Percentiles rank a stretch among this genome's conserved stretches.
Conservation (phyloP, 2,797 vertebrate species). For the Coreius guichenoti region DNA sequence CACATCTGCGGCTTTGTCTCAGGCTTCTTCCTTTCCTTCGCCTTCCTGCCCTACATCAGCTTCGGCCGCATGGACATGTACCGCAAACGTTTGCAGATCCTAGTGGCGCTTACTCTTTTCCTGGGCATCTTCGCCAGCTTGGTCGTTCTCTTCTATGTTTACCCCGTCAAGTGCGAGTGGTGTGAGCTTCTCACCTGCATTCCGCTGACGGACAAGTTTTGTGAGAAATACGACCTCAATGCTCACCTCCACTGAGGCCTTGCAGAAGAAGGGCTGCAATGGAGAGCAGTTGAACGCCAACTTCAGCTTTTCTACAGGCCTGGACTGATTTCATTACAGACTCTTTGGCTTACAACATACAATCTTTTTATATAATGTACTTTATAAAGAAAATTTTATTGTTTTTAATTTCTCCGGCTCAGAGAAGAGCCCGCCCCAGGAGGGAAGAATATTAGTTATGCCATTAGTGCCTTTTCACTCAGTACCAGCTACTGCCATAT, state of each 20-base stretch:
- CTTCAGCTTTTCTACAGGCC: neutral
- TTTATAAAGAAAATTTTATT: constrained; percentile 50
- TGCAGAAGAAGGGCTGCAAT: constrained; percentile 51
- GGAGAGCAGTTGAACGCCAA: neutral
- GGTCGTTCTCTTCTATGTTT: constrained; percentile 93
- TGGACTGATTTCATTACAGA: neutral
- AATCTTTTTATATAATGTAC: constrained; percentile 37
- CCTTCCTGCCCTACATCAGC: constrained; percentile 97
- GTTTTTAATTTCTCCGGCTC: constrained; percentile 44
- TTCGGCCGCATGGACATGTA: constrained; percentile 93
- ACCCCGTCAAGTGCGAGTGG: constrained; percentile 94
- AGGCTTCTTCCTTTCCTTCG: constrained; percentile 95
- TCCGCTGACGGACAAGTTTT: constrained; percentile 98
- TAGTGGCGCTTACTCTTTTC: constrained; percentile 88
- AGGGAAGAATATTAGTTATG: constrained; percentile 51
- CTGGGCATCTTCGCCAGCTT: constrained; percentile 88
- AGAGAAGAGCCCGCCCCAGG: constrained; percentile 47
- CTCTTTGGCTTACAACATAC: neutral
- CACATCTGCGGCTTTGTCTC: constrained; percentile 95
- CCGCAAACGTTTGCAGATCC: constrained; percentile 95
- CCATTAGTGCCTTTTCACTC: constrained; percentile 84
- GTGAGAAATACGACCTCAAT: constrained; percentile 97
- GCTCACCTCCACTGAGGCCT: constrained; percentile 88
- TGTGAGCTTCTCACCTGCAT: constrained; percentile 98
- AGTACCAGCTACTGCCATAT: constrained; percentile 76